These are phyloP conservation scores for Xenotilapia leptura DNA, from an alignment of 2,113 vertebrate genomes.

Conservation along the genomic window DNA sequence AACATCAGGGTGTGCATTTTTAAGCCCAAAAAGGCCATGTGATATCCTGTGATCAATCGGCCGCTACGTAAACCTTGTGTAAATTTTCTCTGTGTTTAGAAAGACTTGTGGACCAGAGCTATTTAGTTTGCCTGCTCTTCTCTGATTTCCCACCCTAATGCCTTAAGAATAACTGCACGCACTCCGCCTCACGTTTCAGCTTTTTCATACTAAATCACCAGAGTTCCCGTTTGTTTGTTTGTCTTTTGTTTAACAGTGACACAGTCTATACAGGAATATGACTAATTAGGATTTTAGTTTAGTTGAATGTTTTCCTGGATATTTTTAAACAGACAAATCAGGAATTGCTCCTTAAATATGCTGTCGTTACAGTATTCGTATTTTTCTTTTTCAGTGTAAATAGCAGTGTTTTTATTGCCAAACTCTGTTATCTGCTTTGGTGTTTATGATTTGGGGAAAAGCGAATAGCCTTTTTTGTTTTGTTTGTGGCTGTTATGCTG, in stretches of 20 bases:
- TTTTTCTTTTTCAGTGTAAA: neutral
- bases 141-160: neutral
- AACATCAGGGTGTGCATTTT: constrained; percentile 38
- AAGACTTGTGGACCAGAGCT: constrained; percentile 45
- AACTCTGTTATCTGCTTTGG: neutral
- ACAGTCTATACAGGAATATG: neutral
- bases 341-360: neutral
- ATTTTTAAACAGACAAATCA: neutral
- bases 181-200: neutral
- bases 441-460: neutral
- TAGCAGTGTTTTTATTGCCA: neutral
- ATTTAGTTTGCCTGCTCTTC: constrained; percentile 10
- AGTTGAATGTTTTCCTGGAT: neutral
- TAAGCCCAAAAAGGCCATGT: constrained; percentile 61
- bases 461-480: neutral
- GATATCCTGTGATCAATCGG: constrained; percentile 60
- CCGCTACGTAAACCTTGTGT: constrained; percentile 49
- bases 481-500: neutral
- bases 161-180: neutral
- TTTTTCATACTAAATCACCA: neutral
- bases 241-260: neutral
- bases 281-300: neutral
- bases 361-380: neutral
- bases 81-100: constrained; percentile 70
- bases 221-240: neutral